Base-by-base conservation (phyloP, 2,797 vertebrate species). In the Coregonus ussuriensis region DNA sequence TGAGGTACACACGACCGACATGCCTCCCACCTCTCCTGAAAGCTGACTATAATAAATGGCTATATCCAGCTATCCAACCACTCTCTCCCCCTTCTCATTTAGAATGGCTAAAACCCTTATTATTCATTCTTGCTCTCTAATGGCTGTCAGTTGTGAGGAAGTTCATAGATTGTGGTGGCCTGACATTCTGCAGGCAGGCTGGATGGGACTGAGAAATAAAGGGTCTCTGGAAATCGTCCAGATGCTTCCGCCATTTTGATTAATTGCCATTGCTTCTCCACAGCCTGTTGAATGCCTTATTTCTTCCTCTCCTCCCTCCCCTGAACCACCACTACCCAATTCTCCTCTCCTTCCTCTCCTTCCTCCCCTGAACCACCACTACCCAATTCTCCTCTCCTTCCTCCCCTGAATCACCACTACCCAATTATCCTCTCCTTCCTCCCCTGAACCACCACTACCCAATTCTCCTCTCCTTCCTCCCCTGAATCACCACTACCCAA, bases 191-290 rank as follows among this genome's bases (percentile, higher is more conserved):
- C 31, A 94, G 94, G 53, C 95, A 92, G 90, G 72, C 76, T 96
- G 97, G 83, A 94, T 95, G 94, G 94, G 94, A 74, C 95, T 95
- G 79, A 89, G 94, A 92, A 95, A 95, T 83, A 95, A 95, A 94
- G 95, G 95, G 95, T 95, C 76, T 95, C 94, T 72, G 95, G 95
- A 81, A 93, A 96, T 11, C 9, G 18, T 13, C 31, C n/a, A 25
- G 5, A 31, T 31, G 62, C 35, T 9, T 37, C 37, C 11, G 54
- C 35, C 21, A 14, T 37, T 25, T 15, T 65, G 7, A 25, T 11
- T 62, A 56, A 21, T n/a, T 25, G 37, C 51, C 72, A 21, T n/a
- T 25, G 37, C 51, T 41, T 75, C 35, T 25, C n/a, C 47, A 47
- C 41, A 13, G 41, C 41, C 41, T 47, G 41, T 47, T 47, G 9